Conservation (phyloP, 2,888 invertebrate genomes). For the Rotaria sp. region DNA sequence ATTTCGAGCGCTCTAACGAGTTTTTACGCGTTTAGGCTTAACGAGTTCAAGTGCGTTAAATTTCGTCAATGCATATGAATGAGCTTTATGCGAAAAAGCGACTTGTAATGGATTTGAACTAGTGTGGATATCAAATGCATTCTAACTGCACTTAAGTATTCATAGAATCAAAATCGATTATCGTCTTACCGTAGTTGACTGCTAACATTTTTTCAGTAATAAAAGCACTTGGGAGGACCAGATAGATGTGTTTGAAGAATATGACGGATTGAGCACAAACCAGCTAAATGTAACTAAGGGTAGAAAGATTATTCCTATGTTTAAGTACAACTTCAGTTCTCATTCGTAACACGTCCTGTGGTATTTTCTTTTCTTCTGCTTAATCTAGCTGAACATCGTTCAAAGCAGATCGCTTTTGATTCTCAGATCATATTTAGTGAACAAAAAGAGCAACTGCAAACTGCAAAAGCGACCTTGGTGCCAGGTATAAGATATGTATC, state of each 20-base stretch:
- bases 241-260: background rate
- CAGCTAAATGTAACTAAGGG: background rate
- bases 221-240: background rate
- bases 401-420: background rate
- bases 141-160: no score
- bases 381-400: background rate
- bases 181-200: background rate
- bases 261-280: background rate
- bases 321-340: background rate
- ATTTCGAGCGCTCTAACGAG: no score
- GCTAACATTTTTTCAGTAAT: background rate
- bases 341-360: background rate
- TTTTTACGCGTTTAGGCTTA: no score
- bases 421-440: background rate
- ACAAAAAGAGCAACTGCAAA: background rate
- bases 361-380: background rate
- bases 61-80: no score
- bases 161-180: background rate
- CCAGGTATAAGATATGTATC: background rate
- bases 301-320: background rate
- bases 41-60: no score
- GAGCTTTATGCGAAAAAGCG: no score
- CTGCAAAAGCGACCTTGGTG: background rate
- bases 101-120: no score
- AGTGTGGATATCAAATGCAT: no score